Conservation (phyloP, 2,888 invertebrate genomes). For the Brachyptera risi region DNA sequence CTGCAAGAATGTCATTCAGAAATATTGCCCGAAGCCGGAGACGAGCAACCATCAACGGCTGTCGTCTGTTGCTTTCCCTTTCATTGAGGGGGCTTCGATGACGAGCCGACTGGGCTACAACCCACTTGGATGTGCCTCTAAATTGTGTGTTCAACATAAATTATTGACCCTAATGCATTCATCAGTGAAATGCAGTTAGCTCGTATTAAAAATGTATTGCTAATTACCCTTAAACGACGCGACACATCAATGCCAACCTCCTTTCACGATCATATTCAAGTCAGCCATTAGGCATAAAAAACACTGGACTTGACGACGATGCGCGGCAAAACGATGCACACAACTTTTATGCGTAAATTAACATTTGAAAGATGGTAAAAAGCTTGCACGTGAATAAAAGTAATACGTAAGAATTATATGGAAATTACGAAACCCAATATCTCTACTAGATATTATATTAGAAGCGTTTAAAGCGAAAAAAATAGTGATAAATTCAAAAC, state of each 20-base stretch:
- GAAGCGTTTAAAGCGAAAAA: constrained; percentile 14
- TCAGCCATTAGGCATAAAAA: constrained; percentile 35
- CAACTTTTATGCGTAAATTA: no score
- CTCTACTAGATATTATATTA: not conserved
- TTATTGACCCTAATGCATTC: not conserved
- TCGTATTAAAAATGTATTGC: not conserved
- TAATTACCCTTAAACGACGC: constrained; percentile 30
- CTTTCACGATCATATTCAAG: constrained; percentile 32
- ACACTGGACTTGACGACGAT: constrained; percentile 29
- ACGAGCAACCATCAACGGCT: not conserved
- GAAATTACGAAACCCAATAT: no score
- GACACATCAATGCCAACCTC: constrained; percentile 26
- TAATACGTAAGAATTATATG: no score
- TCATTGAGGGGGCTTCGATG: not conserved
- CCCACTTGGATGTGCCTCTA: not conserved
- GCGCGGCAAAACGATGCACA: constrained; percentile 33
- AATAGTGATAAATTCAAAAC: constrained; percentile 25
- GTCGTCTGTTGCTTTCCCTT: constrained; percentile 10
- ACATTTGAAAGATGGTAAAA: no score
- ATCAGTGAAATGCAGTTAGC: not conserved
- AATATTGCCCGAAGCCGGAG: no score
- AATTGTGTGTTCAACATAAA: not conserved
- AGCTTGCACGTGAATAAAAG: no score
- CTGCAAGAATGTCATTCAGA: no score
- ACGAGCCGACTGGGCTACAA: not conserved